These are phyloP conservation scores for Brachionus rotundiformis DNA, from an alignment of 1,140 invertebrate species.

Conservation along the genomic window DNA sequence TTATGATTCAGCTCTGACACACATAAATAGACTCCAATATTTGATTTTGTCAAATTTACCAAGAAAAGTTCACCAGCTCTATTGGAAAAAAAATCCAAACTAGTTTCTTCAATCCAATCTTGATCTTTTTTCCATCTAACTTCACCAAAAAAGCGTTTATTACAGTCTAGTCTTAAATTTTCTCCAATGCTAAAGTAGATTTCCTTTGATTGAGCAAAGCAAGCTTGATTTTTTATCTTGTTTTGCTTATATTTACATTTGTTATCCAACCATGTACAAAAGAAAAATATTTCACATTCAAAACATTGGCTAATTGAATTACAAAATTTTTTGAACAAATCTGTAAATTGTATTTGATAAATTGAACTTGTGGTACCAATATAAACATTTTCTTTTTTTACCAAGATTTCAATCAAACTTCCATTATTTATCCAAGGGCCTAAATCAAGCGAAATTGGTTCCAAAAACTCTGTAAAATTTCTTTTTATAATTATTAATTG, in stretches of 20 bases:
- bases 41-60: neutral
- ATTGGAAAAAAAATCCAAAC: neutral
- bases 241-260: neutral
- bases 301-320: neutral
- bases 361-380: neutral
- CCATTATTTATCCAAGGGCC: neutral
- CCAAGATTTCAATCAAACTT: neutral
- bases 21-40: constrained; percentile 4
- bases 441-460: neutral
- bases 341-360: neutral
- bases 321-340: neutral
- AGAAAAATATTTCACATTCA: neutral
- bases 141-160: neutral
- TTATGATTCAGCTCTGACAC: neutral
- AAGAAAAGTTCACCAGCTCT: neutral
- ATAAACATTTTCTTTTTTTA: neutral
- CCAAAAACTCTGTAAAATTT: neutral
- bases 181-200: neutral
- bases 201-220: neutral
- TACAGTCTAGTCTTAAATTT: constrained; percentile 11
- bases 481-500: neutral
- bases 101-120: neutral
- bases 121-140: constrained; percentile 24
- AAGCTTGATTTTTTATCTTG: neutral
- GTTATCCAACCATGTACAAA: neutral